Percentiles rank a stretch among this genome's conserved stretches.
Evolutionary conservation across 2,113 vertebrate genomes (phyloP).

Genomic region (Salvelinus namaycush): DNA sequence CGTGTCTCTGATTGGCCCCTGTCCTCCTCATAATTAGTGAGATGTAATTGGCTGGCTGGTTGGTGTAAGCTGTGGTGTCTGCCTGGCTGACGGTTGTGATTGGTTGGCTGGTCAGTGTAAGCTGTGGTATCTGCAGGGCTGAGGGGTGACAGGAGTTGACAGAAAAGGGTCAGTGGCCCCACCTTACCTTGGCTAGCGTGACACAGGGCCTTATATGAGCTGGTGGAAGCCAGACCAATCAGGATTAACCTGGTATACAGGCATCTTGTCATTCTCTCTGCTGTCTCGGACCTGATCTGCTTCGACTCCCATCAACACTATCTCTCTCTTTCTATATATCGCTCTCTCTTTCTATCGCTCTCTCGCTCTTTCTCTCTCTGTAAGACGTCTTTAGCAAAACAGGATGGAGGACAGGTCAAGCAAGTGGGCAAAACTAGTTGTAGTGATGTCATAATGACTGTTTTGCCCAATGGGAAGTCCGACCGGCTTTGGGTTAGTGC

Average conservation of each 20-base stretch:
- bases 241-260: background rate
- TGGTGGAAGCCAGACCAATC: background rate
- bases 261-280: background rate
- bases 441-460: too few relatives aligned
- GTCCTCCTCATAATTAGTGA: background rate
- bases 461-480: too few relatives aligned
- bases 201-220: background rate
- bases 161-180: constrained; percentile 8
- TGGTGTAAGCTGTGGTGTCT: background rate
- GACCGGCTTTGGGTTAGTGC: too few relatives aligned
- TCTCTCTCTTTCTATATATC: background rate
- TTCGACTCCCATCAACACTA: background rate
- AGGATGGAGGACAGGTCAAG: too few relatives aligned
- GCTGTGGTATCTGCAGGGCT: background rate
- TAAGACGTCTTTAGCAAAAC: background rate
- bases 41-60: background rate
- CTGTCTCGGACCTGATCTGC: background rate
- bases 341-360: background rate
- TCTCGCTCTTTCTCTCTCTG: background rate
- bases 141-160: constrained; percentile 10
- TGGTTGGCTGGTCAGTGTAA: background rate
- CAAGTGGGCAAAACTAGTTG: too few relatives aligned
- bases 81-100: background rate
- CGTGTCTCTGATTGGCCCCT: background rate
- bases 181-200: background rate